Evolutionary conservation across 2,113 vertebrate species (phyloP).

Genomic region (Vulpes vulpes): DNA sequence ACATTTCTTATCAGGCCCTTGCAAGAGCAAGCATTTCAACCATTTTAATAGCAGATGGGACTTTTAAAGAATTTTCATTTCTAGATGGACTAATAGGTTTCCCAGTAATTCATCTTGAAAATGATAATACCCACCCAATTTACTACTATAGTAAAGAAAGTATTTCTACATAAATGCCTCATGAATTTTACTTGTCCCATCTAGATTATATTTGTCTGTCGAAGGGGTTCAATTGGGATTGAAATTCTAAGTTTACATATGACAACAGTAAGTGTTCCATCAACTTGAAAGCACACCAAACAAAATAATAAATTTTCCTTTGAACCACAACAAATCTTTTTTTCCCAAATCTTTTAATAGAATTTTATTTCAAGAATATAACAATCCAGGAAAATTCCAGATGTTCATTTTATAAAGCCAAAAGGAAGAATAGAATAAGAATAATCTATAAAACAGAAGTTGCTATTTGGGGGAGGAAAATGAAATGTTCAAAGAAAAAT

Average conservation of each 20-base stretch:
- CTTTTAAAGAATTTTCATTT: slow-evolving; percentile 72
- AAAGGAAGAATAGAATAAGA: slow-evolving; percentile 79
- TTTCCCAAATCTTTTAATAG: slow-evolving; percentile 79
- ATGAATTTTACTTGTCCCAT: slow-evolving; percentile 50
- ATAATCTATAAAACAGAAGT: slow-evolving; percentile 80
- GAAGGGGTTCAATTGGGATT: slow-evolving; percentile 26
- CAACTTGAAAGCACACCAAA: slow-evolving; percentile 64
- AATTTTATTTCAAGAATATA: slow-evolving; percentile 79
- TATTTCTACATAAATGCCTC: slow-evolving; percentile 34
- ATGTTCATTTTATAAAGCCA: slow-evolving; percentile 79
- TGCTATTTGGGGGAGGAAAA: slow-evolving; percentile 66
- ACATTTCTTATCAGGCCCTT: slow-evolving; percentile 51
- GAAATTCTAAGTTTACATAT: slow-evolving; percentile 59
- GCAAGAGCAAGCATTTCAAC: slow-evolving; percentile 3
- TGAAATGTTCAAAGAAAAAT: slow-evolving; percentile 65
- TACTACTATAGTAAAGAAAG: slow-evolving; percentile 18
- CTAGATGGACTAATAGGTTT: slow-evolving; percentile 63
- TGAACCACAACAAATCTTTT: slow-evolving; percentile 76
- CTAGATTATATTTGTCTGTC: slow-evolving; percentile 43
- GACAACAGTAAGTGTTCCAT: slow-evolving; percentile 52
- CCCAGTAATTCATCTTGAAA: slow-evolving; percentile 65
- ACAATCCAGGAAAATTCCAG: slow-evolving; percentile 83
- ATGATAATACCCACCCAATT: slow-evolving; percentile 53
- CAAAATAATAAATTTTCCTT: slow-evolving; percentile 72
- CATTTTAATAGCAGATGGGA: slow-evolving; percentile 64